Percentiles rank a stretch among this genome's conserved stretches.
Conservation (phyloP, 2,113 vertebrate genomes). For the Capreolus pygargus region DNA sequence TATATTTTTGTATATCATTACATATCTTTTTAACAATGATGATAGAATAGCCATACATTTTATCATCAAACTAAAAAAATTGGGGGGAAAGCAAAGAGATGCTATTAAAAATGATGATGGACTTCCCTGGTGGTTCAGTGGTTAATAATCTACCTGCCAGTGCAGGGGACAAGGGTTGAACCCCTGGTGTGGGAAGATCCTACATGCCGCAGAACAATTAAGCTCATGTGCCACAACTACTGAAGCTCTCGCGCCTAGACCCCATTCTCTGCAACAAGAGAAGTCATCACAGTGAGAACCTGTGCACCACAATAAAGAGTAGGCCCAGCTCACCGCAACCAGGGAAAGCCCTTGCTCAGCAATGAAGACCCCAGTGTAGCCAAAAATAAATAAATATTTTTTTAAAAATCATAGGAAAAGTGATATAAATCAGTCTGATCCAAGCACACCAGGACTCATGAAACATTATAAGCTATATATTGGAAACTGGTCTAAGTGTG, state of each 20-base stretch:
- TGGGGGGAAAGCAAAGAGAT: background rate
- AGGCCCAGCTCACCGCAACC: background rate
- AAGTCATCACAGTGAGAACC: background rate
- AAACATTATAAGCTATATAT: background rate
- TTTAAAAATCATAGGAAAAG: background rate
- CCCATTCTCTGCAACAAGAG: background rate
- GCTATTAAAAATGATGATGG: background rate
- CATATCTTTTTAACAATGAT: background rate
- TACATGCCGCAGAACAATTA: background rate
- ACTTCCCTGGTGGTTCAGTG: background rate
- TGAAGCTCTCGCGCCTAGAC: background rate
- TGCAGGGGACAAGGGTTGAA: background rate
- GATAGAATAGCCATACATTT: background rate
- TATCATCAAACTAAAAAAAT: background rate
- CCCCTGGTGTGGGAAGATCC: background rate
- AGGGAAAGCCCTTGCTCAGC: background rate
- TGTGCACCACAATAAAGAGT: background rate
- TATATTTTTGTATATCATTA: background rate
- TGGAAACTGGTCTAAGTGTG: background rate
- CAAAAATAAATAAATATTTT: background rate
- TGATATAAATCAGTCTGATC: background rate
- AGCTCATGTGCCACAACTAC: background rate
- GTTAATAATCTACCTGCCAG: background rate
- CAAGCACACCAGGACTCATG: background rate
- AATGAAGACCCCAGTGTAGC: background rate